Evolutionary conservation across 92 coral and sea anemone species (phyloP), one percentile per base, ranked within the genome.

Genomic region (Zoanthus sansibaricus): DNA sequence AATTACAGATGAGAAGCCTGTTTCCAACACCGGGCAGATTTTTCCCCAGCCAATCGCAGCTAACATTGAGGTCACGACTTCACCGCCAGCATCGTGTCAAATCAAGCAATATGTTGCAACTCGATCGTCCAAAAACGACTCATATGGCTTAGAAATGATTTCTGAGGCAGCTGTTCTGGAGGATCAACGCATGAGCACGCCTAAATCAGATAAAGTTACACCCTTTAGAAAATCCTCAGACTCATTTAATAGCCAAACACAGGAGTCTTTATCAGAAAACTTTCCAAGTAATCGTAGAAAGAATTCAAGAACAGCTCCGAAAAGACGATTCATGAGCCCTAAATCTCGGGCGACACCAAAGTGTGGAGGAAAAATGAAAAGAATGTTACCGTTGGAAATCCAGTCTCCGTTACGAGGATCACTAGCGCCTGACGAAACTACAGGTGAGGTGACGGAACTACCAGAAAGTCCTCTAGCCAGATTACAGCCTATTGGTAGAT

Each of bases 21-120:
- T 79, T 54, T 46, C 54, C n/a, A 18, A n/a, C 6, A 13, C 56
- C 25, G 82, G 62, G 9, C 64, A 46, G 46, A 9, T 5, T 18
- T 61, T 78, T 2, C 33, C 72, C 32, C 83, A 56, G 15, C 56
- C 71, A 37, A 46, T 80, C 3, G 85, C 85, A 46, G 85, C 85
- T 6, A 80, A 80, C 52, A 80, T 80, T 12, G 85, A 80, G 85
- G 20, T 80, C n/a, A 13, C 59, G 14, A 80, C 85, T 31, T 44
- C 85, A 1, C 85, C 85, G n/a, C 72, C 75, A 47, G 42, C 47
- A 15, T 46, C 47, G 61, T 46, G 75, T 20, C 67, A 66, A 62
- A 80, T 80, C 21, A 49, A 25, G 21, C 74, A 18, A 37, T 80
- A 80, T 80, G 47, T 66, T 58, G 21, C 6, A 45, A 52, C 46